Conservation (phyloP, 2,797 vertebrate genomes). For the Alcedo quadribrachys region DNA sequence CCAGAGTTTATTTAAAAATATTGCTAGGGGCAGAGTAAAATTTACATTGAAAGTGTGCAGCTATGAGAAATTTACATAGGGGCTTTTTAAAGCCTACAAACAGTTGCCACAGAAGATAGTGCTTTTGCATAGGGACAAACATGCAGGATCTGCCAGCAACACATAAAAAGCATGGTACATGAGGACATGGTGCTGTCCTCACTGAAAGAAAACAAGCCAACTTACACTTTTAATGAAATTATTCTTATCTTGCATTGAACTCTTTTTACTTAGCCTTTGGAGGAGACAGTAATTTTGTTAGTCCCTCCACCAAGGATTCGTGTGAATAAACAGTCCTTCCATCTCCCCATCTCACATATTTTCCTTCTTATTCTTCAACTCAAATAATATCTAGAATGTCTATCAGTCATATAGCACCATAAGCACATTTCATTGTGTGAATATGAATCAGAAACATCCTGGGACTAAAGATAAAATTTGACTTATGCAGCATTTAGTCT, state of each 20-base stretch:
- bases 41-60: neutral
- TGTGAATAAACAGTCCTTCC: neutral
- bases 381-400: neutral
- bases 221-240: neutral
- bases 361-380: neutral
- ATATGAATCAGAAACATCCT: slow-evolving; percentile 4
- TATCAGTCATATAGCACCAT: neutral
- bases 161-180: neutral
- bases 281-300: neutral
- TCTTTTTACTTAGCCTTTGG: neutral
- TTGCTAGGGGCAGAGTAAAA: neutral
- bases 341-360: neutral
- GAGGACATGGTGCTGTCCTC: neutral
- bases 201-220: neutral
- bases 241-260: neutral
- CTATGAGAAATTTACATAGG: neutral
- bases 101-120: neutral
- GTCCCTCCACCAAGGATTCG: neutral
- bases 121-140: neutral
- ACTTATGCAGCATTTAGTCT: slow-evolving; percentile 31
- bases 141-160: neutral
- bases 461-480: slow-evolving; percentile 44
- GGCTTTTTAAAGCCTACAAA: neutral
- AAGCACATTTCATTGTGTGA: neutral
- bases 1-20: neutral